Percentiles rank a stretch among this genome's conserved stretches.
phyloP scores from a whole-genome alignment of 2,797 vertebrate genomes.

The Strix occidentalis region DNA sequence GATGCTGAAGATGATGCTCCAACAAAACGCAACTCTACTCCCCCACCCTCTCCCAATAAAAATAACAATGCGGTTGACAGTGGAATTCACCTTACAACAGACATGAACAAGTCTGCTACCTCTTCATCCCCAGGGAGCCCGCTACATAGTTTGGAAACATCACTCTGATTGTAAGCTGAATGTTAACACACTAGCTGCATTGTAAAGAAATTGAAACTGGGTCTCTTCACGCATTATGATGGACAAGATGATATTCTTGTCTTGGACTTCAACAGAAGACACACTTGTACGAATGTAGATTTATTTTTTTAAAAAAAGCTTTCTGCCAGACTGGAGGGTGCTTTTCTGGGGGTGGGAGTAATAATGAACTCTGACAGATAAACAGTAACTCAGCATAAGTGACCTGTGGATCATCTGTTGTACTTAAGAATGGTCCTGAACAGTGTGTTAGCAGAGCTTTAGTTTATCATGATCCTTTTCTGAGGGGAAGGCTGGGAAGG shows the following conservation, averaged over 20 bases:
- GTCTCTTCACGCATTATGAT: conserved; percentile 83
- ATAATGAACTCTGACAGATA: conserved; percentile 84
- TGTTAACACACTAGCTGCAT: conserved; percentile 83
- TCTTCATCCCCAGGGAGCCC: conserved; percentile 93
- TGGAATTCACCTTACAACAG: conserved; percentile 92
- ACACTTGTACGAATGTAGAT: conserved; percentile 95
- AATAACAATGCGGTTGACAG: conserved; percentile 99
- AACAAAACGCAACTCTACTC: conserved; percentile 92
- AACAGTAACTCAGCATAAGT: conserved; percentile 86
- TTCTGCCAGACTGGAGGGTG: conserved; percentile 86
- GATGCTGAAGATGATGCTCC: conserved; percentile 97
- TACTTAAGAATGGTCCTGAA: conserved; percentile 82
- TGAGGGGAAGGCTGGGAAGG: conserved; percentile 74
- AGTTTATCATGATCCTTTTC: conserved; percentile 84
- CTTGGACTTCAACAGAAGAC: conserved; percentile 90
- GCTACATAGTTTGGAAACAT: conserved; percentile 99
- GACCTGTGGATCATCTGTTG: conserved; percentile 88
- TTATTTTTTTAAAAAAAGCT: conserved; percentile 91
- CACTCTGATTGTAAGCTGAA: conserved; percentile 93
- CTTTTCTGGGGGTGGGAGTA: conserved; percentile 81
- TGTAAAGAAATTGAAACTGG: conserved; percentile 84
- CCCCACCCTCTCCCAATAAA: conserved; percentile 93
- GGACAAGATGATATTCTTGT: conserved; percentile 82
- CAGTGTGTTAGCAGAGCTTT: conserved; percentile 86
- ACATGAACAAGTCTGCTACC: conserved; percentile 91